These are phyloP conservation scores for Phocoena phocoena DNA, from an alignment of 2,113 vertebrate genomes.

Conservation along the genomic window DNA sequence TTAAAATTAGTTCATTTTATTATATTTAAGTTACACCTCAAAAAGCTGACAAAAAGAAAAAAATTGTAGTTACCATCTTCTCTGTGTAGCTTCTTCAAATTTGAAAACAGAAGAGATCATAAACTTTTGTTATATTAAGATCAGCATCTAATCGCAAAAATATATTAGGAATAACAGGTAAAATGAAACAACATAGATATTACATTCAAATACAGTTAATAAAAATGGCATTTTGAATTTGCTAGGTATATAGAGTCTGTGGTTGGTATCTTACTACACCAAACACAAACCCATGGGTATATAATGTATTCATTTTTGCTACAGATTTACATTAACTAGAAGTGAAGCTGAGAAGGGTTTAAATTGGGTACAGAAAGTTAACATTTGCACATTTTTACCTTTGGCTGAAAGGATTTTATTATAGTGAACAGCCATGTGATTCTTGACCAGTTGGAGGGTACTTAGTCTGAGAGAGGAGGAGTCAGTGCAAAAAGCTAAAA, in stretches of 20 bases:
- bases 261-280: background rate
- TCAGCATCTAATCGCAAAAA: slow-evolving; percentile 31
- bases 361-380: slow-evolving; percentile 49
- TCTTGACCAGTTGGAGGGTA: slow-evolving; percentile 89
- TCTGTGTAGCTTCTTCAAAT: background rate
- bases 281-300: slow-evolving; percentile 19
- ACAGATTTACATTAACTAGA: slow-evolving; percentile 24
- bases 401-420: slow-evolving; percentile 95
- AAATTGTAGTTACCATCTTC: background rate
- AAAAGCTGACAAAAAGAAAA: background rate
- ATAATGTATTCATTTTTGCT: slow-evolving; percentile 12
- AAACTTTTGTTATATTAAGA: slow-evolving; percentile 28
- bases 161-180: background rate
- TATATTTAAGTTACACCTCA: background rate
- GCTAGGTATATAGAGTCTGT: background rate
- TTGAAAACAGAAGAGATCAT: slow-evolving; percentile 15
- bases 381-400: slow-evolving; percentile 86
- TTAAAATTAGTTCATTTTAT: background rate
- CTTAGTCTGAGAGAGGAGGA: slow-evolving; percentile 86
- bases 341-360: slow-evolving; percentile 16
- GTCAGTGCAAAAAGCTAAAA: slow-evolving; percentile 87
- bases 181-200: background rate
- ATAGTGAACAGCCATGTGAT: slow-evolving; percentile 96
- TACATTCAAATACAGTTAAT: background rate
- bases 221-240: slow-evolving; percentile 12